Evolutionary conservation across 2,797 vertebrate species (phyloP), one percentile per base, ranked within the genome.

Genomic region (Fringilla coelebs): DNA sequence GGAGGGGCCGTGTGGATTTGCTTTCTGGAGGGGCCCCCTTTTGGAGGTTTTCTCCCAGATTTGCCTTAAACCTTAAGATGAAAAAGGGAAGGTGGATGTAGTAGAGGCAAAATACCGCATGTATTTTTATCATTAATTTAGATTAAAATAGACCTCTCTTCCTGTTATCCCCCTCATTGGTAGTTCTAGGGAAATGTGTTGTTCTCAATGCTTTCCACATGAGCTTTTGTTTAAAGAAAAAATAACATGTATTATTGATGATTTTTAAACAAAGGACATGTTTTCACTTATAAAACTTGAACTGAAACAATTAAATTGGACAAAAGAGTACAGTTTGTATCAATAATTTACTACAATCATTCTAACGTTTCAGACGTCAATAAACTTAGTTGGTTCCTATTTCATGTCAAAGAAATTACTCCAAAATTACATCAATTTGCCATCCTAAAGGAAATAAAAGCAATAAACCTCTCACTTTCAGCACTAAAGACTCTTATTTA

Each of bases 361-460:
- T 92, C 29, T 81, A 83, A 86, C 38, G 52, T 89, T 94, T 92
- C 65, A 92, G 57, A 87, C 55, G 67, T 83, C 49, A 93, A 62
- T 92, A 88, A 95, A 86, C 15, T 79, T 90, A 76, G 46, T 32
- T 60, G 12, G 14, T 73, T 88, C n/a, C n/a, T 77, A 89, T 94
- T 96, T 90, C 92, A 92, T 60, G 71, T 93, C 80, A 80, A 92
- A 92, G 17, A 83, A 94, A 95, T 96, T 91, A 87, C 46, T 74
- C 32, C 41, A 91, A 89, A 95, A 95, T 90, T 29, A 76, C 29
- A 89, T 62, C 45, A 73, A 76, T 81, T 95, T 93, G 84, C 55
- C 65, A 88, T 82, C 17, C 48, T 85, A 74, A 36, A 75, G 40
- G 78, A 94, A 89, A 34, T 16, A 32, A 89, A 88, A 90, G 19